Evolutionary conservation across 2,113 vertebrate genomes (phyloP).

Genomic region (Grantiella picta): DNA sequence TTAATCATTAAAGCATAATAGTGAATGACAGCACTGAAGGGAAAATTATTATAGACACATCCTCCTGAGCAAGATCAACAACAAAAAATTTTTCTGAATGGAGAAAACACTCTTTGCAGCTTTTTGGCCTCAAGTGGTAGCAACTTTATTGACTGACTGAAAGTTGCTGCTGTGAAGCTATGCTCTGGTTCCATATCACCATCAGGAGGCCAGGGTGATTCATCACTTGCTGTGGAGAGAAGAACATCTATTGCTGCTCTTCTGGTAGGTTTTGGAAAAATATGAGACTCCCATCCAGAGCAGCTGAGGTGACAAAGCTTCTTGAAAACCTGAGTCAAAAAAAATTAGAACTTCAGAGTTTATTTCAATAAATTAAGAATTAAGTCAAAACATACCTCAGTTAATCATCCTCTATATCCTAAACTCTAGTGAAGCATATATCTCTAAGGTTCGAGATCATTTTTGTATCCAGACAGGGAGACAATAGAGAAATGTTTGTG

Average conservation of each 20-base stretch:
- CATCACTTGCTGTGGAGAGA: not conserved
- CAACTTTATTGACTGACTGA: not conserved
- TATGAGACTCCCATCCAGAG: not conserved
- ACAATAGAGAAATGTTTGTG: not conserved
- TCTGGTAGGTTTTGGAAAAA: not conserved
- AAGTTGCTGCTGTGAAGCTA: not conserved
- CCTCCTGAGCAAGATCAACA: not conserved
- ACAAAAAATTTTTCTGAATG: not conserved
- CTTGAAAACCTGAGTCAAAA: not conserved
- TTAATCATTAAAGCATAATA: not conserved
- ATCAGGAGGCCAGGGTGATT: not conserved
- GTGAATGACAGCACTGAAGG: not conserved
- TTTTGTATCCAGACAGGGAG: not conserved
- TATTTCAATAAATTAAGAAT: not conserved
- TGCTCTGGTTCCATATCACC: not conserved
- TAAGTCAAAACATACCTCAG: not conserved
- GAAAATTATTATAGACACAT: not conserved
- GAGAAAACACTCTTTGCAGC: not conserved
- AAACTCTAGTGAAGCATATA: not conserved
- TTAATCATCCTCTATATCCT: not conserved
- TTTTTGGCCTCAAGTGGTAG: fast-evolving
- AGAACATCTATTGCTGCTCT: not conserved
- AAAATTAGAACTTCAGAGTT: not conserved
- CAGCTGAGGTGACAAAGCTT: not conserved
- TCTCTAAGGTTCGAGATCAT: not conserved